These are phyloP conservation scores for Epinephelus fuscoguttatus DNA, from an alignment of 2,113 vertebrate species.

Conservation along the genomic window DNA sequence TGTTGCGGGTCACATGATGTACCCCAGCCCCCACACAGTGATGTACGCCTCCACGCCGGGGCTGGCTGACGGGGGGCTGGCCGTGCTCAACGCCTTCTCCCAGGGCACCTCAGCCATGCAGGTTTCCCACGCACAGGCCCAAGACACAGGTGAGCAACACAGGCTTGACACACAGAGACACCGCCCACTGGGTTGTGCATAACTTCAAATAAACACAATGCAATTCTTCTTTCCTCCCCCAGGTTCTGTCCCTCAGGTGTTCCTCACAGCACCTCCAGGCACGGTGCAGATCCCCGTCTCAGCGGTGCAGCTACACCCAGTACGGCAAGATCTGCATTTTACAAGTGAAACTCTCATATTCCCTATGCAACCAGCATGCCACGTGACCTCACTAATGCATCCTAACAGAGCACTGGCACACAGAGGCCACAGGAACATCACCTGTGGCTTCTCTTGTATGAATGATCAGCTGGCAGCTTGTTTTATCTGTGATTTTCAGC, in stretches of 20 bases:
- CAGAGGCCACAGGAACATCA: conserved; percentile 16
- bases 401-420: conserved; percentile 72
- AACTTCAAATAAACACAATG: not conserved
- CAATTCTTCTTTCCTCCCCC: not conserved
- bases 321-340: conserved; percentile 88
- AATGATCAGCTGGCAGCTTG: conserved; percentile 30
- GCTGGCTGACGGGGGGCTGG: conserved; percentile 91
- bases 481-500: conserved; percentile 25
- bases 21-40: conserved; percentile 94
- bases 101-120: conserved; percentile 95
- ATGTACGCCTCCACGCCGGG: conserved; percentile 96
- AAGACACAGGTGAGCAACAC: conserved; percentile 90
- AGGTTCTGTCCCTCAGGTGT: conserved; percentile 96
- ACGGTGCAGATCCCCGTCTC: conserved; percentile 98
- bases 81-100: conserved; percentile 98
- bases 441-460: conserved; percentile 40
- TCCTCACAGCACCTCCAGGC: conserved; percentile 94
- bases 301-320: conserved; percentile 98
- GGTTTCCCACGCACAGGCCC: conserved; percentile 93
- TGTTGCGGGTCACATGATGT: conserved; percentile 98
- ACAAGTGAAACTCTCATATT: conserved; percentile 88
- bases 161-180: too few species aligned
- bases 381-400: conserved; percentile 77
- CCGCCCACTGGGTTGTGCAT: not conserved
- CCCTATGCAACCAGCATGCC: conserved; percentile 85